Percentiles rank a stretch among this genome's conserved stretches.
Conservation (phyloP, 2,888 invertebrate genomes). For the Anthophora plumipes region DNA sequence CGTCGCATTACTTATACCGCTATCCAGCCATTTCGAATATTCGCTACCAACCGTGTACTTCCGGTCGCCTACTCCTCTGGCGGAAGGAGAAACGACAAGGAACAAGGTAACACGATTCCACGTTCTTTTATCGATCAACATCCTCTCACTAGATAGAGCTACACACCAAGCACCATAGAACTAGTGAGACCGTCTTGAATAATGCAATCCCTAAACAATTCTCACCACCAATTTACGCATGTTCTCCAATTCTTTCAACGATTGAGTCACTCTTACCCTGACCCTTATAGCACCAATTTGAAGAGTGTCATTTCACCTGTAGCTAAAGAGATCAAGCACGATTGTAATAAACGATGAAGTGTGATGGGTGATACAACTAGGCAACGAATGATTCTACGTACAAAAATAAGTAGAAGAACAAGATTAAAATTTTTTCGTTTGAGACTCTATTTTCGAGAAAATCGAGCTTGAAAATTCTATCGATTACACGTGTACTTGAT, state of each 20-base stretch:
- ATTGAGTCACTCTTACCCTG: not conserved
- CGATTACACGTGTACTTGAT: too few relatives aligned
- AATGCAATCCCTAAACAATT: slow-evolving; percentile 37
- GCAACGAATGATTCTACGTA: too few relatives aligned
- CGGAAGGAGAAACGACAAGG: slow-evolving; percentile 39
- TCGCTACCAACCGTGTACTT: slow-evolving; percentile 61
- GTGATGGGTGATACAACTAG: too few relatives aligned
- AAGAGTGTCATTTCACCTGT: too few relatives aligned
- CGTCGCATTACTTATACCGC: slow-evolving; percentile 72
- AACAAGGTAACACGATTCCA: slow-evolving; percentile 58
- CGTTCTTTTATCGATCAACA: slow-evolving; percentile 54
- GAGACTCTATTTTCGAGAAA: too few relatives aligned
- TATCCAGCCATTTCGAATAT: slow-evolving; percentile 66
- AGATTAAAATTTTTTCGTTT: too few relatives aligned
- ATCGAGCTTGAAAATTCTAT: too few relatives aligned
- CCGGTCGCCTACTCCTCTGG: slow-evolving; percentile 44
- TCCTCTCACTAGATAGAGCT: slow-evolving; percentile 40
- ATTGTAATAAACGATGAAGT: not conserved
- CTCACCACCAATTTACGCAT: slow-evolving; percentile 26
- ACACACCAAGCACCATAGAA: slow-evolving; percentile 47
- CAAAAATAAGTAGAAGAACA: too few relatives aligned
- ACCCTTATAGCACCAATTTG: not conserved
- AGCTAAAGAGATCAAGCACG: too few relatives aligned
- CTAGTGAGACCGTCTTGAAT: slow-evolving; percentile 20
- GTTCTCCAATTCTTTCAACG: not conserved